Evolutionary conservation across 2,888 invertebrate genomes (phyloP).

Genomic region (Cantharis rustica): DNA sequence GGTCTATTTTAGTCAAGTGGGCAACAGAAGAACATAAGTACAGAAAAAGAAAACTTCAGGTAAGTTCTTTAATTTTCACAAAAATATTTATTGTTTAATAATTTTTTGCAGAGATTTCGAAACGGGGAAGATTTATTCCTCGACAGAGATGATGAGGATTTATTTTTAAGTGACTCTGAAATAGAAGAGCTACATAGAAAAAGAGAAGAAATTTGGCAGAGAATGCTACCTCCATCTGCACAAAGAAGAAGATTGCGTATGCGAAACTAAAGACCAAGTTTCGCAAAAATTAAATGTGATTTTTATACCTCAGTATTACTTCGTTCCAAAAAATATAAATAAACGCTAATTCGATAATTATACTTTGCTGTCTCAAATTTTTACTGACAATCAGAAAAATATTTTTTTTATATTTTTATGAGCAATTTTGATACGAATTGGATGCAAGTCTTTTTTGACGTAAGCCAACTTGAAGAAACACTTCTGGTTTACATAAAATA

Average conservation of each 20-base stretch:
- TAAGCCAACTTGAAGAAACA: too few species aligned
- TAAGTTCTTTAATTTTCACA: too few species aligned
- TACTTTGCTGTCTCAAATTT: too few species aligned
- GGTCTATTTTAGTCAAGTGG: slow-evolving; percentile 35
- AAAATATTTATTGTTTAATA: too few species aligned
- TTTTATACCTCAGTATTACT: background rate
- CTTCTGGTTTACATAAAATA: too few species aligned
- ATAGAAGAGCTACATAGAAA: slow-evolving; percentile 30
- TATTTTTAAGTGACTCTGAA: slow-evolving; percentile 37
- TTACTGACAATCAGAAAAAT: too few species aligned
- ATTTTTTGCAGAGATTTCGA: slow-evolving; percentile 29
- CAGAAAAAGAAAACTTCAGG: slow-evolving; percentile 33
- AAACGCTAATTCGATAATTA: too few species aligned
- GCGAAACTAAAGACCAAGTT: background rate
- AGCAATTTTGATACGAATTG: too few species aligned
- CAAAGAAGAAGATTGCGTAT: background rate
- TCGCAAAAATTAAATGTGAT: background rate
- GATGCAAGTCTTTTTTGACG: too few species aligned
- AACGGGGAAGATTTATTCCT: slow-evolving; percentile 34
- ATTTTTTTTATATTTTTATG: too few species aligned
- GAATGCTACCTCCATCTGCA: slow-evolving; percentile 26
- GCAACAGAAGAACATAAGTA: slow-evolving; percentile 33
- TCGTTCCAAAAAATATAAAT: background rate
- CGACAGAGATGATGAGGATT: slow-evolving; percentile 39
- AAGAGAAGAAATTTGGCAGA: slow-evolving; percentile 17